Percentiles rank a stretch among this genome's conserved stretches.
These are phyloP conservation scores for Trochalopteron elliotii DNA, from an alignment of 2,113 vertebrate species.

Conservation along the genomic window DNA sequence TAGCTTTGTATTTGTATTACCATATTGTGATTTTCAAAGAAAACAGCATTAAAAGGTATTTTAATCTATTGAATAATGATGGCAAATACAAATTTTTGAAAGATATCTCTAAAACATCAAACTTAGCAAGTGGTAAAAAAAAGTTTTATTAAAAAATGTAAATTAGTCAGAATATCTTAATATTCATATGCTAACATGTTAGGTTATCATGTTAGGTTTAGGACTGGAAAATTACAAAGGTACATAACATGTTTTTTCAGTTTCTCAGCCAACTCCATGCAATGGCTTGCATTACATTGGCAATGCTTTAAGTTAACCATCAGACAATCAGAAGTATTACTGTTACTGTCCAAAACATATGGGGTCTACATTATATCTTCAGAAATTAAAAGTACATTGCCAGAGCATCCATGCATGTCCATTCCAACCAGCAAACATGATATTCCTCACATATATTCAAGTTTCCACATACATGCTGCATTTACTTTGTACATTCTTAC, in stretches of 20 bases:
- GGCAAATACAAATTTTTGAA: not conserved
- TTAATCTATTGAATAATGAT: constrained; percentile 22
- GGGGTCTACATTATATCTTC: not conserved
- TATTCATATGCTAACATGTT: not conserved
- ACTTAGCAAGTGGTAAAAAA: not conserved
- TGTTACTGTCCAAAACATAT: not conserved
- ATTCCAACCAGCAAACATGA: not conserved
- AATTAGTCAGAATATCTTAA: not conserved
- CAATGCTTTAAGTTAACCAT: not conserved
- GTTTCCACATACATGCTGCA: not conserved
- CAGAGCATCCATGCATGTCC: not conserved
- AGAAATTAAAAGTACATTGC: not conserved
- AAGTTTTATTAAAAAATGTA: not conserved
- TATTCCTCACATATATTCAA: not conserved
- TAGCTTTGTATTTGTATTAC: not conserved
- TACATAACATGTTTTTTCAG: not conserved
- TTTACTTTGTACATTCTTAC: not conserved
- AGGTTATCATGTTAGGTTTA: not conserved
- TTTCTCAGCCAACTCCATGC: not conserved
- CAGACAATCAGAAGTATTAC: not conserved
- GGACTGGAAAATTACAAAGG: not conserved
- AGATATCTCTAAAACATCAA: not conserved
- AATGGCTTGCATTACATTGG: not conserved
- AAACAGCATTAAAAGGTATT: constrained; percentile 12
- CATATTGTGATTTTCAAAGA: not conserved